These are phyloP conservation scores for Aythya baeri DNA, from an alignment of 2,113 vertebrate species.

Conservation along the genomic window DNA sequence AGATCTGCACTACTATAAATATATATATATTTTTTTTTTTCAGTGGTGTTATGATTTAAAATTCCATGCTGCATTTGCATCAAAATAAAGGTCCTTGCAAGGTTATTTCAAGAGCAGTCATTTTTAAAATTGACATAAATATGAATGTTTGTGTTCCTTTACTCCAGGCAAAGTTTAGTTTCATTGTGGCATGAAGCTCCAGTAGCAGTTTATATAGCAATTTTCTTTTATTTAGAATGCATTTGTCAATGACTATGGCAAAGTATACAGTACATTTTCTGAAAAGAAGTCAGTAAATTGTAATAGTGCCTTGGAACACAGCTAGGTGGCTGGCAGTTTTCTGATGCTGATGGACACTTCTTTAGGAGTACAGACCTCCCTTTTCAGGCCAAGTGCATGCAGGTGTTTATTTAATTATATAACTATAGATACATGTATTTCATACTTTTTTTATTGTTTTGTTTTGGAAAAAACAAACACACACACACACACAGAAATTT, in stretches of 20 bases:
- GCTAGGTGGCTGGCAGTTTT: background rate
- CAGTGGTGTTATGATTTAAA: background rate
- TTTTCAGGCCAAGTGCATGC: background rate
- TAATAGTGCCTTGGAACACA: background rate
- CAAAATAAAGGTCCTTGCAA: conserved; percentile 12
- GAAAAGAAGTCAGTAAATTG: conserved; percentile 49
- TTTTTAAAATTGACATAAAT: conserved; percentile 41
- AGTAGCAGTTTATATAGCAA: background rate
- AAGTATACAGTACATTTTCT: background rate
- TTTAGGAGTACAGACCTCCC: background rate
- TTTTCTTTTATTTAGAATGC: background rate
- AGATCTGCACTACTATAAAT: background rate
- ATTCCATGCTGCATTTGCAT: background rate
- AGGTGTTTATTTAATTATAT: background rate
- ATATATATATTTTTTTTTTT: background rate
- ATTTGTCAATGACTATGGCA: conserved; percentile 31
- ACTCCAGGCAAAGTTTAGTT: conserved; percentile 43
- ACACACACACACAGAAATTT: background rate
- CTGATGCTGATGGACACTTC: background rate
- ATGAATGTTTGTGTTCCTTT: conserved; percentile 27
- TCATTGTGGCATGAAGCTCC: conserved; percentile 13
- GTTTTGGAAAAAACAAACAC: background rate
- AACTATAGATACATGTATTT: background rate
- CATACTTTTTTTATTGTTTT: background rate
- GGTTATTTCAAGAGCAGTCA: conserved; percentile 37